phyloP scores from a whole-genome alignment of 2,113 vertebrate genomes.

The Leiothrix lutea region DNA sequence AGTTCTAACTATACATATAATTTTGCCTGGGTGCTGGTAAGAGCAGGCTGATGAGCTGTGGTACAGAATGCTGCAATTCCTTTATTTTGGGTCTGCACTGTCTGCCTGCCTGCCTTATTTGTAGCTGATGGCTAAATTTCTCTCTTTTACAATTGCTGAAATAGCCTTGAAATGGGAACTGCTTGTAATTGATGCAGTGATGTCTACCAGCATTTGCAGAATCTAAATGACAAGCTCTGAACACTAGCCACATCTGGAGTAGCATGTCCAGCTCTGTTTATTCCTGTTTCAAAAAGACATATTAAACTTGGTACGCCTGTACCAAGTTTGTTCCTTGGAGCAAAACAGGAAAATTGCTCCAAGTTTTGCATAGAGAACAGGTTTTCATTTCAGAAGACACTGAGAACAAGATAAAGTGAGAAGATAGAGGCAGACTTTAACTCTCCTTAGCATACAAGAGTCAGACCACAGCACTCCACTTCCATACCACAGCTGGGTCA shows the following conservation, averaged over 20 bases:
- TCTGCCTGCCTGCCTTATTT: slow-evolving; percentile 5
- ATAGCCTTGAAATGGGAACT: slow-evolving; percentile 32
- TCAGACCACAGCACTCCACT: background rate
- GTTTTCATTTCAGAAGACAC: background rate
- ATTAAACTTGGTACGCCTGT: background rate
- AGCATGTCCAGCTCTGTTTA: background rate
- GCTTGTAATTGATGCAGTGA: background rate
- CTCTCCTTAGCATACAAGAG: background rate
- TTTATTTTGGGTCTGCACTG: background rate
- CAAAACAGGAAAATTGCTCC: background rate
- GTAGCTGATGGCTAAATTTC: slow-evolving; percentile 30
- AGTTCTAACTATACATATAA: background rate
- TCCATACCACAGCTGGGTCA: background rate
- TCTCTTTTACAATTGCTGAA: slow-evolving; percentile 33
- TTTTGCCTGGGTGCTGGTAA: background rate
- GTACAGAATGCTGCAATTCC: background rate
- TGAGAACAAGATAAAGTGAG: background rate
- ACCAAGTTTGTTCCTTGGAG: too few species aligned
- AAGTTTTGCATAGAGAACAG: background rate
- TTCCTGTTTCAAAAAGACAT: background rate
- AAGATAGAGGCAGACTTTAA: background rate
- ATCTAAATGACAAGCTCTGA: slow-evolving; percentile 22
- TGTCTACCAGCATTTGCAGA: slow-evolving; percentile 40
- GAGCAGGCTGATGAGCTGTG: background rate
- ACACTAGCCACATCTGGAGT: background rate